These are phyloP conservation scores for Trinectes maculatus DNA, from an alignment of 2,113 vertebrate genomes.

Conservation along the genomic window DNA sequence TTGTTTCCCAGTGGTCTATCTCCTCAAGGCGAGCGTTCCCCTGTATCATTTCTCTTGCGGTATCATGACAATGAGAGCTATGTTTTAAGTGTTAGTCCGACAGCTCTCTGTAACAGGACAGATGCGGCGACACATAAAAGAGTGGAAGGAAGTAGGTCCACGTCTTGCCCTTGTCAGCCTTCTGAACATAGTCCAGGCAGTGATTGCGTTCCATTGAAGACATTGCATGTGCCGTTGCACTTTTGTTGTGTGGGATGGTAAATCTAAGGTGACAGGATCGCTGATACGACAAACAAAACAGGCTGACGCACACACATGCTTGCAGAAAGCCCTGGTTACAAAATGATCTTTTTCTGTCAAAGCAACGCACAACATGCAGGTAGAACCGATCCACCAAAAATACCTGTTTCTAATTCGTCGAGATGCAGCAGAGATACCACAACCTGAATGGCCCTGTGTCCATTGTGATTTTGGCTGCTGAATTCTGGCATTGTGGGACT, in stretches of 20 bases:
- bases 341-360: conserved; percentile 26
- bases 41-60: conserved; percentile 47
- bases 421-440: conserved; percentile 46
- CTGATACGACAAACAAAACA: neutral
- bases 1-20: conserved; percentile 57
- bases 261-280: neutral
- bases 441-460: conserved; percentile 60
- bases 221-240: neutral
- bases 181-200: neutral
- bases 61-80: conserved; percentile 22
- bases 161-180: no score
- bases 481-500: conserved; percentile 72
- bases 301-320: neutral
- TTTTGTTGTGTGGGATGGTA: neutral
- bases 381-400: conserved; percentile 27
- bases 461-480: conserved; percentile 60
- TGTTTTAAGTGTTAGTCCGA: conserved; percentile 32
- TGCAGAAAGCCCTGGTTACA: neutral
- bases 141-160: neutral
- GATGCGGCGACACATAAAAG: neutral
- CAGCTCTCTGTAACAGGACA: neutral
- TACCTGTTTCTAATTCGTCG: conserved; percentile 21
- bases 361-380: conserved; percentile 23
- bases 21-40: conserved; percentile 35
- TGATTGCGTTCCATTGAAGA: neutral